phyloP scores from a whole-genome alignment of 2,113 vertebrate genomes.

The Erinaceus europaeus region DNA sequence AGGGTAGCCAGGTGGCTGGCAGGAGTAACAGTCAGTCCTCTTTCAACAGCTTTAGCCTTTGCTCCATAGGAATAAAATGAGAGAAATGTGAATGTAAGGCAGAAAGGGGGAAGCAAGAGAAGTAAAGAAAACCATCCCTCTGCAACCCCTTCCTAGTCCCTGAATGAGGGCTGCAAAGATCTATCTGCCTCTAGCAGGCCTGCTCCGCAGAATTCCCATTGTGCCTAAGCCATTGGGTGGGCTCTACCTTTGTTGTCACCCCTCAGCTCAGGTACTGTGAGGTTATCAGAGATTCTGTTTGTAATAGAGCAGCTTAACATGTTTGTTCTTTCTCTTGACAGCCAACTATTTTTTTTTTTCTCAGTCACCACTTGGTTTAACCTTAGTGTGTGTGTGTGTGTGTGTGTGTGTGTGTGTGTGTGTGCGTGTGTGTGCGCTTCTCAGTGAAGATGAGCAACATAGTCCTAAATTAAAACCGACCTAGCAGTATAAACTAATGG shows the following conservation, averaged over 20 bases:
- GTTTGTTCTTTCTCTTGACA: conserved; percentile 18
- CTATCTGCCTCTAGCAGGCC: not conserved
- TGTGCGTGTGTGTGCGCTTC: conserved; percentile 43
- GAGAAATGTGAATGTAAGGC: not conserved
- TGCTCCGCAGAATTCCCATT: not conserved
- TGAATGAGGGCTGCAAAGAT: not conserved
- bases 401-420: conserved; percentile 54
- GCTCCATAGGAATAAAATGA: not conserved
- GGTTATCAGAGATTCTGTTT: conserved; percentile 38
- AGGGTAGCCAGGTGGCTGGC: not conserved
- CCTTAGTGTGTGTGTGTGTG: conserved; percentile 35
- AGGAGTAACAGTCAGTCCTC: conserved; percentile 7
- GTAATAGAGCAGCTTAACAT: conserved; percentile 33
- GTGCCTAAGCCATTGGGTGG: not conserved
- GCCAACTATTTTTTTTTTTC: not conserved
- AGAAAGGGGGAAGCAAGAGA: not conserved
- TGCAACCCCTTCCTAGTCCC: not conserved
- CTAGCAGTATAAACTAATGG: conserved; percentile 44
- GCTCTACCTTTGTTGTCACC: not conserved
- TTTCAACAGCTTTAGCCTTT: conserved; percentile 37
- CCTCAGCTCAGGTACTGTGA: not conserved
- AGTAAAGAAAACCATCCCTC: not conserved
- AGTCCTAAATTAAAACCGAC: conserved; percentile 44
- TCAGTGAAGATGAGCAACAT: conserved; percentile 23
- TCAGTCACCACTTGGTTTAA: conserved; percentile 41